A percentile compares a stretch with the other conserved stretches of the same genome.
Evolutionary conservation across 2,797 vertebrate species (phyloP).

Genomic region (Thripadectes ignobilis): DNA sequence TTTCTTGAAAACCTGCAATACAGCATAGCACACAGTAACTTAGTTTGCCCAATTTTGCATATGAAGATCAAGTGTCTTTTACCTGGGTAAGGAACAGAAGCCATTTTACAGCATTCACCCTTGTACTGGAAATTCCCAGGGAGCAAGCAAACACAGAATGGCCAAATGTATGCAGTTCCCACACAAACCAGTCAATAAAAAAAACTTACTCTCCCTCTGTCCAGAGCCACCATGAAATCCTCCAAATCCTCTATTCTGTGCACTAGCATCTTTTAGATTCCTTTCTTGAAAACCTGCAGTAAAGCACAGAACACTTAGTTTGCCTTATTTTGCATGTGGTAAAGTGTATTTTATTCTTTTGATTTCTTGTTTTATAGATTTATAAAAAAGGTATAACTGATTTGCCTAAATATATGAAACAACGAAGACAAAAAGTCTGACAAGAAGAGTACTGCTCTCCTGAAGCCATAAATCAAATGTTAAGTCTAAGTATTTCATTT

Average conservation of each 20-base stretch:
- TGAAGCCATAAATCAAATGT: not conserved
- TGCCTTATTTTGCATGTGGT: not conserved
- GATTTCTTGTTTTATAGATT: not conserved
- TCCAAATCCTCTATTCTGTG: conserved; percentile 25
- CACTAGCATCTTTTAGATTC: not conserved
- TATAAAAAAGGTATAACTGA: not conserved
- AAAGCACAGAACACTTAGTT: not conserved
- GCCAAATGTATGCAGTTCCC: not conserved
- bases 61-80: fast-evolving
- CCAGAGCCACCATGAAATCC: conserved; percentile 39
- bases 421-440: not conserved
- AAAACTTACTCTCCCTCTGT: conserved; percentile 10
- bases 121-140: not conserved
- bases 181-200: not conserved
- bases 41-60: not conserved
- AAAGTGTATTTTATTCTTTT: fast-evolving
- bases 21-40: not conserved
- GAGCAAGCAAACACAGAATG: not conserved
- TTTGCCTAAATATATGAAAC: not conserved
- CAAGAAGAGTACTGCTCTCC: not conserved
- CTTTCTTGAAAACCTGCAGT: conserved; percentile 55
- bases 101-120: not conserved
- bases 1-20: conserved; percentile 55
- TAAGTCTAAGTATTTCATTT: not conserved
- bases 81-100: not conserved